These are phyloP conservation scores for Pimpla rufipes DNA, from an alignment of 2,888 invertebrate genomes.

Conservation along the genomic window DNA sequence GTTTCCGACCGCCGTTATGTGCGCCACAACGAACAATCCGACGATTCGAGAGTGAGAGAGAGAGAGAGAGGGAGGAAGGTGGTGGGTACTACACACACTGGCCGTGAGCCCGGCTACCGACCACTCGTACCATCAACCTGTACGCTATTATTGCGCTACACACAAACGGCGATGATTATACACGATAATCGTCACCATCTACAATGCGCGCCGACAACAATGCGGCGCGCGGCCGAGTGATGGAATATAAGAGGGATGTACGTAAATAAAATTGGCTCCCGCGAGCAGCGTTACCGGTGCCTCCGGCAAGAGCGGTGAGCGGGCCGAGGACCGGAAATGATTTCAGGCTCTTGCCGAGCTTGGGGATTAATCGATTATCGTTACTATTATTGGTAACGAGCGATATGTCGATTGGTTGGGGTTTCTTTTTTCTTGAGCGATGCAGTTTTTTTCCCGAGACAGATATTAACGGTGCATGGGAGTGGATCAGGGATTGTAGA, in stretches of 20 bases:
- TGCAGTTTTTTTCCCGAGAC: too few relatives aligned
- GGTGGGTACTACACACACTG: slow-evolving; percentile 38
- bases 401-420: slow-evolving; percentile 54
- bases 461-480: slow-evolving; percentile 23
- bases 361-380: slow-evolving; percentile 40
- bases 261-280: slow-evolving; percentile 59
- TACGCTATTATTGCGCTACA: slow-evolving; percentile 48
- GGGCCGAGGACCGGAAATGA: slow-evolving; percentile 35
- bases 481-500: too few relatives aligned
- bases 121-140: slow-evolving; percentile 11
- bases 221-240: slow-evolving; percentile 34
- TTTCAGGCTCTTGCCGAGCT: slow-evolving; percentile 47
- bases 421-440: too few relatives aligned
- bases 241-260: slow-evolving; percentile 56
- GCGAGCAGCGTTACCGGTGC: slow-evolving; percentile 2
- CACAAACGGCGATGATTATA: slow-evolving; percentile 60
- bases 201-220: slow-evolving; percentile 63
- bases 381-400: slow-evolving; percentile 57
- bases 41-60: slow-evolving; percentile 20
- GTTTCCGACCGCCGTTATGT: slow-evolving; percentile 66
- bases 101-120: slow-evolving; percentile 18
- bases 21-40: slow-evolving; percentile 62
- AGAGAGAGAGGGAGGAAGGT: slow-evolving; percentile 28
- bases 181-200: slow-evolving; percentile 65
- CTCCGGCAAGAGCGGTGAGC: slow-evolving; percentile 13